Evolutionary conservation across 2,113 vertebrate species (phyloP).

Genomic region (Labeo catla): DNA sequence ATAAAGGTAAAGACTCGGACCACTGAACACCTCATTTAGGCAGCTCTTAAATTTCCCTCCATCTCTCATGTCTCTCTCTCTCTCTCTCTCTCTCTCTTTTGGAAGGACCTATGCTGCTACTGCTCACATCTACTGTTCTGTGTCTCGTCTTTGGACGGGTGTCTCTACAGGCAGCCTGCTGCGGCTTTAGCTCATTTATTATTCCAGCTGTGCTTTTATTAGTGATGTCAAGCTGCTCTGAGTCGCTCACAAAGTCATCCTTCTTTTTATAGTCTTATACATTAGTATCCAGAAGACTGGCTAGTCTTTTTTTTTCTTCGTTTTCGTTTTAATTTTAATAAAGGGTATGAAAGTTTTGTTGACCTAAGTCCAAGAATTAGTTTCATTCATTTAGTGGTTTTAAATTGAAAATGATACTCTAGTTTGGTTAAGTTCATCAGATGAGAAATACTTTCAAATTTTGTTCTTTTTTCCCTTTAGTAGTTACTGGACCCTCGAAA

Average conservation of each 20-base stretch:
- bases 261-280: constrained; percentile 11
- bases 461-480: not conserved
- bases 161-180: constrained; percentile 19
- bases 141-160: constrained; percentile 23
- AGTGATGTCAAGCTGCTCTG: constrained; percentile 21
- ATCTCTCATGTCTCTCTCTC: not conserved
- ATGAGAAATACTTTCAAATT: not conserved
- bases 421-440: not conserved
- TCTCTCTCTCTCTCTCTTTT: not conserved
- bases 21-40: constrained; percentile 43
- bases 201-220: constrained; percentile 36
- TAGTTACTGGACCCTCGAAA: not conserved
- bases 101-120: constrained; percentile 10
- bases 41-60: constrained; percentile 23
- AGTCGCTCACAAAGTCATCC: not conserved
- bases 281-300: not conserved
- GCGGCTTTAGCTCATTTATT: constrained; percentile 21
- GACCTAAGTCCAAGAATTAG: not conserved
- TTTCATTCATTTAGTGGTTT: not conserved
- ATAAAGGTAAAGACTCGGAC: constrained; percentile 48
- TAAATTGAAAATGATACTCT: not conserved
- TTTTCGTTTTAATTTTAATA: not conserved
- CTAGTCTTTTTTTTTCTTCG: not conserved
- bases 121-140: not conserved
- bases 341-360: not conserved